Evolutionary conservation across 2,113 vertebrate genomes (phyloP).

Genomic region (Phrynosoma platyrhinos): DNA sequence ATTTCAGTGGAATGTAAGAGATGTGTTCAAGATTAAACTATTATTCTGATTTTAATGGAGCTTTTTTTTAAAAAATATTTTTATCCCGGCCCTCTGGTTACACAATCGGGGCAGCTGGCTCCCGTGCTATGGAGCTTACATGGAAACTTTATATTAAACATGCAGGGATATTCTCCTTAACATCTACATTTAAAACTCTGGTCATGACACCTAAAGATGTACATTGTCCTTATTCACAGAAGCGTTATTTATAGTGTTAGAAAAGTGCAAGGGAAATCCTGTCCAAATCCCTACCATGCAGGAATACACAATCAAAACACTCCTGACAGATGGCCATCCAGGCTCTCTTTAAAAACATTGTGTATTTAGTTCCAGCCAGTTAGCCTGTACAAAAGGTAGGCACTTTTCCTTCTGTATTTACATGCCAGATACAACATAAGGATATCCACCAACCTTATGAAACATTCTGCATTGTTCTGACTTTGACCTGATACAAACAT

Average conservation of each 20-base stretch:
- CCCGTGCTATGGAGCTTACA: not conserved
- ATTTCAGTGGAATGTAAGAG: not conserved
- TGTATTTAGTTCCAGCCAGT: not conserved
- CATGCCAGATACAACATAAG: not conserved
- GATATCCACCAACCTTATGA: slow-evolving; percentile 29
- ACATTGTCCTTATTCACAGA: not conserved
- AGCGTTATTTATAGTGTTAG: no score
- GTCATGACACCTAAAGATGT: not conserved
- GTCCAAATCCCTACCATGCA: no score
- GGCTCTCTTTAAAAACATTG: no score
- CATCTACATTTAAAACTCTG: not conserved
- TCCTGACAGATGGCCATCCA: no score
- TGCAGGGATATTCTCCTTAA: not conserved
- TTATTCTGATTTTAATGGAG: not conserved
- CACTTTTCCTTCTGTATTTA: not conserved
- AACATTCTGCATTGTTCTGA: slow-evolving; percentile 36
- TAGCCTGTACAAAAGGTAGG: slow-evolving; percentile 32
- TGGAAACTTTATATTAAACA: not conserved
- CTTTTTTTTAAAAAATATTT: not conserved
- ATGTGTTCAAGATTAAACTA: not conserved
- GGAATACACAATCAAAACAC: no score
- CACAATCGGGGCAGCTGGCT: no score
- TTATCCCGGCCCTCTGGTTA: no score
- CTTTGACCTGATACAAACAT: slow-evolving; percentile 62
- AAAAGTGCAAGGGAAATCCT: no score